These are phyloP conservation scores for Anoplopoma fimbria DNA, from an alignment of 2,113 vertebrate genomes.

Conservation along the genomic window DNA sequence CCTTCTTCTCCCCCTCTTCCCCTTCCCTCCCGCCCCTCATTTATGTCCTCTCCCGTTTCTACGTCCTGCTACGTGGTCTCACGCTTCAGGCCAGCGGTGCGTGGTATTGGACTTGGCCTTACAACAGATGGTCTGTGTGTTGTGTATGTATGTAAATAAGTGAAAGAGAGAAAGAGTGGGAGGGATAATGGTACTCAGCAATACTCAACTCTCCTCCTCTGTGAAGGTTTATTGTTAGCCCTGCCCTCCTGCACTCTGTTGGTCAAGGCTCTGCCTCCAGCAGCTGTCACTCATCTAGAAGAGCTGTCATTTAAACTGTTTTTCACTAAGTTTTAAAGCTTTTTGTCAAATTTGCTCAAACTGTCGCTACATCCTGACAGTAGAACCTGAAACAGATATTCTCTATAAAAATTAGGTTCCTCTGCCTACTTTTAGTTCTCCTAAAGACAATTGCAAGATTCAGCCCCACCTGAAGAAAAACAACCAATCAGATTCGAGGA, in stretches of 20 bases:
- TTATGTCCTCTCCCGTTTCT: slow-evolving; percentile 41
- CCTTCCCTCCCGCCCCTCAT: not conserved
- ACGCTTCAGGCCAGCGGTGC: slow-evolving; percentile 51
- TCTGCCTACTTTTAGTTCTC: no score
- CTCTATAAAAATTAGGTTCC: no score
- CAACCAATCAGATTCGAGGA: no score
- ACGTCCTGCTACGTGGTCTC: slow-evolving; percentile 42
- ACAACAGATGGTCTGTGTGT: slow-evolving; percentile 35
- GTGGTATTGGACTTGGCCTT: slow-evolving; percentile 29
- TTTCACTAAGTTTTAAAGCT: not conserved
- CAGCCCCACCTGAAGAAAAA: no score
- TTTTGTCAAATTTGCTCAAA: no score
- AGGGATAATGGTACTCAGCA: not conserved
- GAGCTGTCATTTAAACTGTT: not conserved
- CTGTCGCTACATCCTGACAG: no score
- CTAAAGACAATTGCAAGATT: no score
- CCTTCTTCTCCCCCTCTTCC: not conserved
- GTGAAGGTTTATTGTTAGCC: not conserved
- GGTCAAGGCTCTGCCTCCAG: not conserved
- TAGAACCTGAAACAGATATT: no score
- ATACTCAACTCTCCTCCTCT: not conserved
- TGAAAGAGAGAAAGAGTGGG: not conserved
- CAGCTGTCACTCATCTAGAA: slow-evolving; percentile 2
- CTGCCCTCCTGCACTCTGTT: not conserved
- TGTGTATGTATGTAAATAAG: slow-evolving; percentile 19